Evolutionary conservation across 92 coral and sea anemone species (phyloP).

Genomic region (Metridium senile): DNA sequence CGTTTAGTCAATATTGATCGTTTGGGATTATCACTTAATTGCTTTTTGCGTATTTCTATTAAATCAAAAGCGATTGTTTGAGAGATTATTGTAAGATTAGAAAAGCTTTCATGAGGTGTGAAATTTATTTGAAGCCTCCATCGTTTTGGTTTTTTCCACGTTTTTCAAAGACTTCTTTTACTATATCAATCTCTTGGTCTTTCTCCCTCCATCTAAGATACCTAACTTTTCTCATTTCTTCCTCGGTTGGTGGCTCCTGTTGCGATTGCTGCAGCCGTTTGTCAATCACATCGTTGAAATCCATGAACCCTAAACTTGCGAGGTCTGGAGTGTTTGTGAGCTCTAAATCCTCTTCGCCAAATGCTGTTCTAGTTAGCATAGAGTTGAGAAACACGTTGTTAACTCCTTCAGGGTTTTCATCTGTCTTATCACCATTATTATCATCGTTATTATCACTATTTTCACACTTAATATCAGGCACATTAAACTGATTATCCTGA

Average conservation of each 20-base stretch:
- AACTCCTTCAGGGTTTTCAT: conserved; percentile 16
- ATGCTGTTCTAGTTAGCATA: conserved; percentile 58
- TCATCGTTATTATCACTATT: conserved; percentile 14
- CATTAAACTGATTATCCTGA: conserved; percentile 9
- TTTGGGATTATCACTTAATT: background rate
- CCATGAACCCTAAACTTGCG: conserved; percentile 81
- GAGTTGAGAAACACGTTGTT: conserved; percentile 62
- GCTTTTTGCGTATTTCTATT: background rate
- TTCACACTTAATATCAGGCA: background rate
- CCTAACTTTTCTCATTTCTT: conserved; percentile 82
- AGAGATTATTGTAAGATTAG: background rate
- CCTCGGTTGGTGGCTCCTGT: conserved; percentile 71
- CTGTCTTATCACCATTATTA: background rate
- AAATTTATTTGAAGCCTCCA: background rate
- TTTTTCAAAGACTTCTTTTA: conserved; percentile 49
- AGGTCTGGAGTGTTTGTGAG: conserved; percentile 62
- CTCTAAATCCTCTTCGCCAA: conserved; percentile 46
- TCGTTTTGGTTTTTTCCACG: background rate
- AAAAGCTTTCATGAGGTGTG: background rate
- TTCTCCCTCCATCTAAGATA: conserved; percentile 74
- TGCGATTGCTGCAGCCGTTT: conserved; percentile 58
- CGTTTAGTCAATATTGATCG: background rate
- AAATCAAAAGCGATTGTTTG: background rate
- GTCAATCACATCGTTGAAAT: conserved; percentile 81
- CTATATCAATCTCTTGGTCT: conserved; percentile 42